Conservation (phyloP, 2,888 invertebrate genomes). For the Oscheius onirici region DNA sequence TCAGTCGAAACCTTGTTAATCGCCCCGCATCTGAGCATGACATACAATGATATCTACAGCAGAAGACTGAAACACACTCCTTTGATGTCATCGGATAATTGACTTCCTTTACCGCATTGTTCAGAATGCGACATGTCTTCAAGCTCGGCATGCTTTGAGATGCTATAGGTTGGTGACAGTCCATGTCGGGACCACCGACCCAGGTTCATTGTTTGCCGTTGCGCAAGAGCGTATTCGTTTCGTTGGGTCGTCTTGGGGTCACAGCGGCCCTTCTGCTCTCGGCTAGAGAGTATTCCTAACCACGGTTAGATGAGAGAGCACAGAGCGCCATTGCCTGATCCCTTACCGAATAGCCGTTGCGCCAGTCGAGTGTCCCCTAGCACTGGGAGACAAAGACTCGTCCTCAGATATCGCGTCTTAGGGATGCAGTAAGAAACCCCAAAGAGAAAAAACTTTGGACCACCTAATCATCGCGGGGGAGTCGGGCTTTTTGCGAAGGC, state of each 20-base stretch:
- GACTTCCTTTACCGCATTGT: too few species aligned
- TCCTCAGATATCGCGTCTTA: too few species aligned
- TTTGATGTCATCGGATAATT: too few species aligned
- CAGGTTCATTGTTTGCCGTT: slow-evolving; percentile 24
- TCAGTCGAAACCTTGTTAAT: too few species aligned
- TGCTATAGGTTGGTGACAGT: slow-evolving; percentile 17
- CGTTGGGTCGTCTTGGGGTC: slow-evolving; percentile 28
- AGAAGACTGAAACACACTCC: too few species aligned
- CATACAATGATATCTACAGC: too few species aligned
- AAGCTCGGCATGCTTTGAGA: neutral
- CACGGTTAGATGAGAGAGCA: neutral
- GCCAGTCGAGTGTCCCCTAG: slow-evolving; percentile 27
- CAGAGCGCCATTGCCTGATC: slow-evolving; percentile 17
- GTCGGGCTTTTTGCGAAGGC: neutral
- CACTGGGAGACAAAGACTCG: neutral
- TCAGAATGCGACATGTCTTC: neutral
- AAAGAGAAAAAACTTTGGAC: neutral
- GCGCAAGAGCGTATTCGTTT: slow-evolving; percentile 29
- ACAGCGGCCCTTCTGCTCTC: slow-evolving; percentile 28
- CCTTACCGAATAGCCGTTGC: slow-evolving; percentile 22
- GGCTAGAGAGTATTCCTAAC: neutral
- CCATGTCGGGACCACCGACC: slow-evolving; percentile 19
- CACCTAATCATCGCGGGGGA: slow-evolving; percentile 15
- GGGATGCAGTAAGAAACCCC: neutral
- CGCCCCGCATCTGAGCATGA: too few species aligned